Evolutionary conservation across 23 tunicate species (phyloP), one percentile per base, ranked within the genome.

Genomic region (Phallusia fumigata): DNA sequence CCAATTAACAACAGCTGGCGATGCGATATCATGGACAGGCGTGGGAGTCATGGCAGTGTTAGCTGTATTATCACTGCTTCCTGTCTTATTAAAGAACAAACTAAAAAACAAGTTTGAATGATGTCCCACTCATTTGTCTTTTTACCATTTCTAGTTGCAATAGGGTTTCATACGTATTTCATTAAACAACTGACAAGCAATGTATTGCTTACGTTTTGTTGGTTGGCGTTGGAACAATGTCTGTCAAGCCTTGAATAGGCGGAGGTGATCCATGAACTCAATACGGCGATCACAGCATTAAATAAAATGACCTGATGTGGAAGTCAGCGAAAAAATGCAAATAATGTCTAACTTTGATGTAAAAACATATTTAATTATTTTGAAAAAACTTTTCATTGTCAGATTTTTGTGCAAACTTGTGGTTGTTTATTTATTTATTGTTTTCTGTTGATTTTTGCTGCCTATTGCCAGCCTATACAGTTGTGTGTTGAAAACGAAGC

Each of bases 1-100:
- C 52, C 92, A 88, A 75, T 72, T 93, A 31, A 93, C 92, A 0
- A 85, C 97, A 1, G 92, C 97, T 28, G 90, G 92, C 21, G 92
- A 93, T 76, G 97, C 97, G 18, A 51, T 88, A 12, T 93, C 97
- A 30, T 88, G 92, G 92, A 88, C 89, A 34, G 90, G 92, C 0
- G 73, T 93, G 30, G 35, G 49, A 18, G 82, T 88, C 22, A 88
- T 93, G 97, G 92, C 89, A 24, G 89, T 77, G 19, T 51, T 93
- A n/a, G 97, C 97, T 5, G 64, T 88, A 8, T 40, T 93, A 52
- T 93, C 97, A 2, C 35, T 93, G 31, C 82, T 88, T 32, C 97
- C 97, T 18, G 90, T 88, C 36, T 52, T 93, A 19, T 84, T 93
- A 28, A 87, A 87, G 65, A 92, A 92, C 52, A 30, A 35, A 32